phyloP scores from a whole-genome alignment of 1,140 invertebrate genomes.

The Diuraphis noxia region DNA sequence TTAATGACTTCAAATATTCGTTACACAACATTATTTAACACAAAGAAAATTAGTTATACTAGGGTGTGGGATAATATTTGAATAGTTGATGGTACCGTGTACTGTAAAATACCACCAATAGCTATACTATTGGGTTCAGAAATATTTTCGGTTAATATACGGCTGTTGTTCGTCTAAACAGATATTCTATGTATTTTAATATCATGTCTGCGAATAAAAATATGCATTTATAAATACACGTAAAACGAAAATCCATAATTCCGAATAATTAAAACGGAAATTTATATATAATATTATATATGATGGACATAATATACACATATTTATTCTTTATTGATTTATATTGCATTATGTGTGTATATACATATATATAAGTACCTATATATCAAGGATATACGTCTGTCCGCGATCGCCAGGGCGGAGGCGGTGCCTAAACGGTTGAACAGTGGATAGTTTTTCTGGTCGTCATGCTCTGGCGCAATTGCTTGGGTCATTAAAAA shows the following conservation, averaged over 20 bases:
- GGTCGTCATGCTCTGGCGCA: conserved; percentile 38
- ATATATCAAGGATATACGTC: background rate
- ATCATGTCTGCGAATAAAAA: background rate
- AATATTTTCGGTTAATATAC: background rate
- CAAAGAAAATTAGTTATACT: background rate
- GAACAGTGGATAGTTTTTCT: conserved; percentile 47
- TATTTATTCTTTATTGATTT: background rate
- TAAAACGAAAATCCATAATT: background rate
- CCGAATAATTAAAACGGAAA: background rate
- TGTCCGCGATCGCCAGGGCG: background rate
- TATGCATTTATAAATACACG: background rate
- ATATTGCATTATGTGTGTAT: background rate
- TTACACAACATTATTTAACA: conserved; percentile 6
- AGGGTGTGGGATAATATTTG: background rate
- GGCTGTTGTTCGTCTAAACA: background rate
- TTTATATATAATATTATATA: background rate
- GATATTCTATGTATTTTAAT: conserved; percentile 1
- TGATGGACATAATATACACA: no score
- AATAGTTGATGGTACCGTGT: background rate
- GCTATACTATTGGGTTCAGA: background rate
- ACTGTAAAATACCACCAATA: background rate
- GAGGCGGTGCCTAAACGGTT: conserved; percentile 17
- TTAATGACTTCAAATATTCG: conserved; percentile 22
- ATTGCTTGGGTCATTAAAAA: conserved; percentile 35
- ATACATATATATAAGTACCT: background rate